Conservation (phyloP, 2,888 invertebrate species). For the Meghimatium bilineatum region DNA sequence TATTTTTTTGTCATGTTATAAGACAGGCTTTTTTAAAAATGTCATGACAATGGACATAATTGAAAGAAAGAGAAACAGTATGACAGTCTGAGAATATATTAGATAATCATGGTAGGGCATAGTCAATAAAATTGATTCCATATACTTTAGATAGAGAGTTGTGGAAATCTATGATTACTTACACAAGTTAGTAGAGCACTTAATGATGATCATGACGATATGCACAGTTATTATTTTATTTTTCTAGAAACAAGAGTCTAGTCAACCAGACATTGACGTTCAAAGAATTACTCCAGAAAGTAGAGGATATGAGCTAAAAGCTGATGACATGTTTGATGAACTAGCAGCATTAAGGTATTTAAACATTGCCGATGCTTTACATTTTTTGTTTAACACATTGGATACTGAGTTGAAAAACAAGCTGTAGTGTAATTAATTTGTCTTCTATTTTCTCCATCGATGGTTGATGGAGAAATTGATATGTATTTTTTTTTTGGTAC, state of each 20-base stretch:
- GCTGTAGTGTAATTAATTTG: no score
- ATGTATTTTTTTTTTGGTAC: no score
- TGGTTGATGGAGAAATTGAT: no score
- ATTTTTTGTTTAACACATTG: no score
- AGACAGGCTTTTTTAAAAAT: no score
- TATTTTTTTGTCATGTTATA: background rate
- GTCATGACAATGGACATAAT: background rate
- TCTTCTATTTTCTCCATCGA: no score
- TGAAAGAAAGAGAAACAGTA: no score
- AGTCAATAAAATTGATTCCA: background rate
- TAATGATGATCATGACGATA: background rate
- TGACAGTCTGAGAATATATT: background rate
- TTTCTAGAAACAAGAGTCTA: conserved; percentile 20
- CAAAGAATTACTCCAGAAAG: conserved; percentile 35
- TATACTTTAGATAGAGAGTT: background rate
- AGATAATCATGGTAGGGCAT: background rate
- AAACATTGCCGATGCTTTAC: background rate
- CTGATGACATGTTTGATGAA: conserved; percentile 28
- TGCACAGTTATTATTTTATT: background rate
- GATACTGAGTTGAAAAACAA: no score
- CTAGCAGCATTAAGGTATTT: conserved; percentile 20
- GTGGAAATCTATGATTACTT: no score
- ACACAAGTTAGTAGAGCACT: no score
- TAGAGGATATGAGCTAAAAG: conserved; percentile 31
- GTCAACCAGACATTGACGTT: conserved; percentile 34